Conservation (phyloP, 2,113 vertebrate genomes). For the Buteo buteo region DNA sequence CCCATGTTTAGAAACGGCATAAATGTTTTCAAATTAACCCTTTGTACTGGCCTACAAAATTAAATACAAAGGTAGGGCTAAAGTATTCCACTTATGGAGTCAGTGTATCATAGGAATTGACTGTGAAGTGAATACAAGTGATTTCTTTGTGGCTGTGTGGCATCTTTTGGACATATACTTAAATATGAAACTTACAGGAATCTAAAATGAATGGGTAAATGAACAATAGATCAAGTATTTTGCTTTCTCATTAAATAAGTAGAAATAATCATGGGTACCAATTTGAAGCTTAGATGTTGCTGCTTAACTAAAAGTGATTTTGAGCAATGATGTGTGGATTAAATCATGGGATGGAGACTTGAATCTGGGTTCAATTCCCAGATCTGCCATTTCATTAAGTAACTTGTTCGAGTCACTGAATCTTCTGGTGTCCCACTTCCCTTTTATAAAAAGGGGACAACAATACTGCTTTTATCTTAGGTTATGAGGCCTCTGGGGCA, state of each 20-base stretch:
- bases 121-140: not conserved
- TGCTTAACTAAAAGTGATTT: not conserved
- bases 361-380: not conserved
- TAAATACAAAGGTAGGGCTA: not conserved
- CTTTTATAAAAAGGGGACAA: not conserved
- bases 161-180: not conserved
- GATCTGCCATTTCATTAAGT: not conserved
- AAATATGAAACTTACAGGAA: not conserved
- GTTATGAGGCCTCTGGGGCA: slow-evolving; percentile 19
- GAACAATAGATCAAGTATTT: not conserved
- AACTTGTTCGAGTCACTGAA: not conserved
- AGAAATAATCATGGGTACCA: not conserved
- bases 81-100: not conserved
- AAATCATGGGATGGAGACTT: not conserved
- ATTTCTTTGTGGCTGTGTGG: not conserved
- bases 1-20: not conserved
- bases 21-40: not conserved
- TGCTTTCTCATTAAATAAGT: not conserved
- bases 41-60: not conserved
- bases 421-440: slow-evolving; percentile 30
- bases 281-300: not conserved
- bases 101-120: not conserved
- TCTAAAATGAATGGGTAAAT: not conserved
- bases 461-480: slow-evolving; percentile 33
- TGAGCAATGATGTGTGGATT: not conserved